phyloP scores from a whole-genome alignment of 2,113 vertebrate genomes.

The Circaetus cinerascens region DNA sequence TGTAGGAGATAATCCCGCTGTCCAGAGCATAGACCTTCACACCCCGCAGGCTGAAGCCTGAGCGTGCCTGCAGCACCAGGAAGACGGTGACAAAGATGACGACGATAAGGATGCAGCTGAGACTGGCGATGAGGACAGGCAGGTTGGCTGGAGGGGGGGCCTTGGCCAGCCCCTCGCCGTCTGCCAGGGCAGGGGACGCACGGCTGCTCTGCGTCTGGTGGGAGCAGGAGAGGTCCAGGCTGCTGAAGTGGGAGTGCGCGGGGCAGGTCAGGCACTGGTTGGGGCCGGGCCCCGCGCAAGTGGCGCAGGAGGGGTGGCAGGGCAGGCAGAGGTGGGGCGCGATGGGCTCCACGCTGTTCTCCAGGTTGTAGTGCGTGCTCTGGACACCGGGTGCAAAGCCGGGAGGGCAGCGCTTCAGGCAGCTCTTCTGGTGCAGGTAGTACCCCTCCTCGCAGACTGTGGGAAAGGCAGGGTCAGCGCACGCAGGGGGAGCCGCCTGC shows the following conservation, averaged over 20 bases:
- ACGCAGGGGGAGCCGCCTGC: rapidly evolving
- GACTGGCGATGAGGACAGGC: conserved; percentile 82
- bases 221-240: conserved; percentile 81
- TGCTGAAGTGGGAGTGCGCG: conserved; percentile 83
- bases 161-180: conserved; percentile 10
- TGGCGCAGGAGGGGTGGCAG: conserved; percentile 88
- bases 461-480: not conserved
- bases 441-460: conserved; percentile 92
- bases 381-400: conserved; percentile 81
- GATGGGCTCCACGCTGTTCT: conserved; percentile 85
- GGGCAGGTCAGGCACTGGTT: conserved; percentile 90
- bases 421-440: conserved; percentile 92
- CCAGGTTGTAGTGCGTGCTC: conserved; percentile 80
- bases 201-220: conserved; percentile 92
- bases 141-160: conserved; percentile 56
- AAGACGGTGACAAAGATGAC: conserved; percentile 87
- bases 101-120: conserved; percentile 89
- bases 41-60: conserved; percentile 76
- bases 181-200: conserved; percentile 73
- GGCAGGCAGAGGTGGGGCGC: conserved; percentile 87
- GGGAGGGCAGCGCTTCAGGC: conserved; percentile 86
- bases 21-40: conserved; percentile 85
- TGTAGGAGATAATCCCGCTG: conserved; percentile 87
- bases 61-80: conserved; percentile 88
- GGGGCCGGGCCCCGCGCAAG: conserved; percentile 78